These are phyloP conservation scores for Forbesichthys agassizii DNA, from an alignment of 2,113 vertebrate species.

Conservation along the genomic window DNA sequence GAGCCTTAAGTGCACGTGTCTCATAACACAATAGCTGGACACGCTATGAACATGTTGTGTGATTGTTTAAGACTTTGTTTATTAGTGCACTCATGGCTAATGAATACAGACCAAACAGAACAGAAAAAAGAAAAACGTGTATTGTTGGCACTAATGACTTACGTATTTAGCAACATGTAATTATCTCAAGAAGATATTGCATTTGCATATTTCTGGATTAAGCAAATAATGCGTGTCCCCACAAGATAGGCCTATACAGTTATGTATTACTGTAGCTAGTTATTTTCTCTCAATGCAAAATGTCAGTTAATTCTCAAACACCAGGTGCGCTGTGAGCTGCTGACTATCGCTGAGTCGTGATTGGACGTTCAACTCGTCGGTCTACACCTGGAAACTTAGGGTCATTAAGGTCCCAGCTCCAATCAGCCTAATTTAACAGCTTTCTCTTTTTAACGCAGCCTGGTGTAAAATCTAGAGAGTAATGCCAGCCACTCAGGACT, in stretches of 20 bases:
- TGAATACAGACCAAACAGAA: not conserved
- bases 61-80: constrained; percentile 1
- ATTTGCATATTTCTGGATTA: constrained; percentile 42
- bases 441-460: constrained; percentile 16
- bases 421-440: constrained; percentile 16
- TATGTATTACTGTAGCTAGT: constrained; percentile 48
- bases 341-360: constrained; percentile 56
- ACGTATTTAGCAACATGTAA: constrained; percentile 29
- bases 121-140: not conserved
- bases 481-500: too few relatives aligned
- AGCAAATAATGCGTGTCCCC: constrained; percentile 32
- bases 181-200: constrained; percentile 34
- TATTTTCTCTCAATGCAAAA: constrained; percentile 41
- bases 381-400: constrained; percentile 40
- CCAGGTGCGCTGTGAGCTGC: constrained; percentile 59
- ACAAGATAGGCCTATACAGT: constrained; percentile 27
- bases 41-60: not conserved
- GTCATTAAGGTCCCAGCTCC: constrained; percentile 35
- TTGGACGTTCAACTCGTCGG: constrained; percentile 27
- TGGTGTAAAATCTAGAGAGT: constrained; percentile 32
- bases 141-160: constrained; percentile 33
- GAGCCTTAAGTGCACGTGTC: not conserved
- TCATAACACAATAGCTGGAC: not conserved
- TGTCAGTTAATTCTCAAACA: constrained; percentile 50
- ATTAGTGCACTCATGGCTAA: constrained; percentile 6